Base-by-base conservation (phyloP, 2,113 vertebrate species). In the Mystacornis crossleyi region DNA sequence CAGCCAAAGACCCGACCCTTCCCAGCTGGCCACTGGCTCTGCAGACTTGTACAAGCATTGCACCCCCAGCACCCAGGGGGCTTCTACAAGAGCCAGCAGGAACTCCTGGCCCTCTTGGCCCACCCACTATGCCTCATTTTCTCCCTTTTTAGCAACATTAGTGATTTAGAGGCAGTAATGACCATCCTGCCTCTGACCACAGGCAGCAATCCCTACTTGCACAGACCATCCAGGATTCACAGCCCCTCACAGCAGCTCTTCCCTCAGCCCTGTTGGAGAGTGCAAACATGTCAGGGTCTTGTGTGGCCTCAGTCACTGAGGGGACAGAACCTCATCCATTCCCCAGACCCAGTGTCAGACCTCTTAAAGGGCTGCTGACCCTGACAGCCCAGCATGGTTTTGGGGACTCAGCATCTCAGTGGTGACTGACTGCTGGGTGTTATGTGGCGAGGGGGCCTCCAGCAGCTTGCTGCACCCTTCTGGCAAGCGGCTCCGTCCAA, bases 391-490 rank as follows among this genome's bases (percentile, higher is more conserved):
- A 75, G 67, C 71, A 29, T 13, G 3, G 1, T 17, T 62, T 2
- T 38, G 29, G 12, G 61, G 33, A 25, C 71, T 42, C 79, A 82
- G 36, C 65, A 40, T 31, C 53, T 36, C 29, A 4, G 34, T 33
- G 24, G 48, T 9, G 57, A 7, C 45, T 23, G 38, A 15, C 61
- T 81, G 58, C 42, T 0, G 1, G 18, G 26, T 20, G 36, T 24
- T 13, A 0, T 31, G n/a, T 0, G 2, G 4, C 0, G 0, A 71
- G 50, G 31, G 16, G 21, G 45, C 10, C 15, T 61, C 53, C 75
- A 67, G 47, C 64, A 43, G 20, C 17, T n/a, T 19, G 24, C 57
- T 78, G 40, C 48, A 36, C 45, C 40, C 65, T 70, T 29, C 54
- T 69, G 84, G 31, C 21, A 36, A 43, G 40, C 58, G 85, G 36